Percentiles rank a stretch among this genome's conserved stretches.
Evolutionary conservation across 2,113 vertebrate species (phyloP).

Genomic region (Arvicanthis niloticus): DNA sequence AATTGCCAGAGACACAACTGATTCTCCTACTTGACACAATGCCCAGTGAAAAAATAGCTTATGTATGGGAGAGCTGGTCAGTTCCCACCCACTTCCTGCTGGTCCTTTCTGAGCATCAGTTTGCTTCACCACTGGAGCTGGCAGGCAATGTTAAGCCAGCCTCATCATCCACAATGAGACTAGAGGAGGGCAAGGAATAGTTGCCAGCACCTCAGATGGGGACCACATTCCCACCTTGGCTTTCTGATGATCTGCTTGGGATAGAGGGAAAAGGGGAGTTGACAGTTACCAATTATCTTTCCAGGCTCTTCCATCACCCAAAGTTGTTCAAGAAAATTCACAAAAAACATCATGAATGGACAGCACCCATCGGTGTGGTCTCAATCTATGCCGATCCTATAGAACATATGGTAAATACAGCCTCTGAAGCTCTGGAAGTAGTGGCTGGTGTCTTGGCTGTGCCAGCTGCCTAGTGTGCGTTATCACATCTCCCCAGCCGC

Average conservation of each 20-base stretch:
- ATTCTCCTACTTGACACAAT: neutral
- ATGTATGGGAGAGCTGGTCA: neutral
- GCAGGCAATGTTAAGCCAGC: neutral
- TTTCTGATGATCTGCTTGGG: neutral
- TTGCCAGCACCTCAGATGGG: neutral
- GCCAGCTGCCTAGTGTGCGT: neutral
- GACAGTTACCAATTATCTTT: neutral
- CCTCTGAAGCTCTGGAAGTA: too few relatives aligned
- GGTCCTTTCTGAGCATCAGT: neutral
- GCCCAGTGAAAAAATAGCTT: neutral
- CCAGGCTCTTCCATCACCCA: conserved; percentile 94
- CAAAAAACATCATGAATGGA: conserved; percentile 98
- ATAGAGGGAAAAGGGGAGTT: neutral
- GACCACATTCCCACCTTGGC: neutral
- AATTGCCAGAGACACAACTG: neutral
- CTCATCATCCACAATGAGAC: neutral
- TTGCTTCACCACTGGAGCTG: neutral
- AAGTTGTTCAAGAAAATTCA: conserved; percentile 92
- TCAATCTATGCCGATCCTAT: conserved; percentile 94
- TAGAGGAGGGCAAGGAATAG: neutral
- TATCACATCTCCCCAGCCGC: neutral
- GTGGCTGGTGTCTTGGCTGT: neutral
- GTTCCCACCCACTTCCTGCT: neutral
- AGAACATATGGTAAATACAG: conserved; percentile 92
- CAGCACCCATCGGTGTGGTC: conserved; percentile 93